phyloP scores from a whole-genome alignment of 2,113 vertebrate species.

The Plectropomus leopardus region DNA sequence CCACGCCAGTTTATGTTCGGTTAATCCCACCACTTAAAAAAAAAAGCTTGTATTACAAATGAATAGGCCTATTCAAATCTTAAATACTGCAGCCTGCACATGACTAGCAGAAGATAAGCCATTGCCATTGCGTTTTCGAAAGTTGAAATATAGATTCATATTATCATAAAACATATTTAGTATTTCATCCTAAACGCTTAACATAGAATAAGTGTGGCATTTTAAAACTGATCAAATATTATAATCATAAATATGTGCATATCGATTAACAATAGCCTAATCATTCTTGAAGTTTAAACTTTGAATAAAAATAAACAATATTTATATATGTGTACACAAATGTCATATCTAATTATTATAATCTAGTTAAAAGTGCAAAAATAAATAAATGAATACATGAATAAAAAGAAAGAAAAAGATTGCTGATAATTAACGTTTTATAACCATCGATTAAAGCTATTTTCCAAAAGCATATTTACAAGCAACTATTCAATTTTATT shows the following conservation, averaged over 20 bases:
- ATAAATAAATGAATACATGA: too few species aligned
- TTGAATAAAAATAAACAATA: neutral
- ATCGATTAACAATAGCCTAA: neutral
- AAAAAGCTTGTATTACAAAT: neutral
- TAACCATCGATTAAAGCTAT: neutral
- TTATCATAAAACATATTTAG: neutral
- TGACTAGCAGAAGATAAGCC: neutral
- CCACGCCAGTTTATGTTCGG: neutral
- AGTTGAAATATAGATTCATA: too few species aligned
- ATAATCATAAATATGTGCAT: neutral
- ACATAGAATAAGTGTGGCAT: neutral
- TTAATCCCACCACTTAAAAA: neutral
- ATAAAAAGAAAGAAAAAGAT: too few species aligned
- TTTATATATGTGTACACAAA: neutral
- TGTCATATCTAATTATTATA: neutral
- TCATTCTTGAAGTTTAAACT: neutral
- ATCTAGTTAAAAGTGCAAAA: too few species aligned
- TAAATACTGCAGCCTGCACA: neutral
- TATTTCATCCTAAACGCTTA: neutral
- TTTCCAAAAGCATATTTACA: neutral
- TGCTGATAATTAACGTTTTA: too few species aligned
- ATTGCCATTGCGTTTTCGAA: neutral
- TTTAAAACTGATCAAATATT: neutral
- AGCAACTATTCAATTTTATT: neutral
- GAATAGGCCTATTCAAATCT: neutral